phyloP scores from a whole-genome alignment of 1,140 invertebrate species.

The Harpegnathos saltator region DNA sequence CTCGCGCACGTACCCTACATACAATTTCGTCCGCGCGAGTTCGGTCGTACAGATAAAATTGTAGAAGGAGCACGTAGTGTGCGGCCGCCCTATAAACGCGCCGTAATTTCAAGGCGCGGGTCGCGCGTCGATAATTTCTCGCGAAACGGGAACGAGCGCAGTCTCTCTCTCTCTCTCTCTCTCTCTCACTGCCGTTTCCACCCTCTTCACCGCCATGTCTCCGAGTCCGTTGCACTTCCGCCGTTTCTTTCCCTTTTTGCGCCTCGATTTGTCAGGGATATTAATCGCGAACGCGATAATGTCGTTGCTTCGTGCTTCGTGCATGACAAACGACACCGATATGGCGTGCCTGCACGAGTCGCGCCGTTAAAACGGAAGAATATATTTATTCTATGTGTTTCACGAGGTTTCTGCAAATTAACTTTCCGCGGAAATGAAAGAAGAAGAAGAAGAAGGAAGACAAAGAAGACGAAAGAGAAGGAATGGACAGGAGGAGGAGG shows the following conservation, averaged over 20 bases:
- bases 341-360: constrained; percentile 70
- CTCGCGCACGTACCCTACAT: neutral
- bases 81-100: constrained; percentile 30
- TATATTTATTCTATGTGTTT: constrained; percentile 80
- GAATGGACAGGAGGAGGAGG: neutral
- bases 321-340: constrained; percentile 79
- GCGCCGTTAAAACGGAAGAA: constrained; percentile 76
- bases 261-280: constrained; percentile 68
- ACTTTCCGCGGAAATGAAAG: constrained; percentile 73
- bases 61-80: neutral
- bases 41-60: neutral
- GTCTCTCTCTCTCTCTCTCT: constrained; percentile 52
- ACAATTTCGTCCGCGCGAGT: constrained; percentile 1
- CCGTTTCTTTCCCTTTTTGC: constrained; percentile 24
- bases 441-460: neutral
- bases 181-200: neutral
- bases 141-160: constrained; percentile 51
- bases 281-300: constrained; percentile 74
- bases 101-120: constrained; percentile 51
- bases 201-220: neutral
- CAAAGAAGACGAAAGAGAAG: neutral
- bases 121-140: constrained; percentile 54
- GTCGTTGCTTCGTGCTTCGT: constrained; percentile 77
- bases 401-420: constrained; percentile 80
- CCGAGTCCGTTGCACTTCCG: neutral